Conservation (phyloP, 2,797 vertebrate genomes). For the Trichosurus vulpecula region DNA sequence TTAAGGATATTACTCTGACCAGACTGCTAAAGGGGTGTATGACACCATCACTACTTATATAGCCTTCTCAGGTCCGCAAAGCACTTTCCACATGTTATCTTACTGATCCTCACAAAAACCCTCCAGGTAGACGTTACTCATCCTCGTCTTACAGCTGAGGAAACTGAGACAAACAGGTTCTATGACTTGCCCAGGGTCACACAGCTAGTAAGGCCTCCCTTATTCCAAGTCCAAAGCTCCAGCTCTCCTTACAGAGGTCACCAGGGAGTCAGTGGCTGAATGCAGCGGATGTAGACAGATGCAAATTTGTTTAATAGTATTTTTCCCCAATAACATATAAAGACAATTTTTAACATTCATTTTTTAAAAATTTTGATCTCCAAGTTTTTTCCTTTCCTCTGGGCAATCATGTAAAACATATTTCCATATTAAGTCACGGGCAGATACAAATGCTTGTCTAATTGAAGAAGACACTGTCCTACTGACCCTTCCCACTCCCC, state of each 20-base stretch:
- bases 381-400: neutral
- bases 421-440: neutral
- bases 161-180: neutral
- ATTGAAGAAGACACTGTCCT: neutral
- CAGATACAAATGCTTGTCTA: neutral
- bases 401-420: too few relatives aligned
- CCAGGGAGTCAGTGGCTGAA: neutral
- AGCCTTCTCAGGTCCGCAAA: neutral
- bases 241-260: neutral
- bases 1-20: neutral
- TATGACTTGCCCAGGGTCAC: neutral
- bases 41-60: neutral
- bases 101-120: neutral
- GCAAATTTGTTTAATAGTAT: neutral
- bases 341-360: neutral
- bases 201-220: neutral
- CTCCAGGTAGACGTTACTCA: neutral
- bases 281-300: neutral
- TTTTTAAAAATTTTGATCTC: neutral
- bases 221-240: neutral
- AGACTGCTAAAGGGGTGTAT: neutral
- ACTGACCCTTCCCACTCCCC: neutral
- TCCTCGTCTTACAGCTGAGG: neutral
- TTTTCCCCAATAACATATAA: neutral
- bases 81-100: neutral